Base-by-base conservation (phyloP, 2,113 vertebrate genomes). In the Bungarus multicinctus region DNA sequence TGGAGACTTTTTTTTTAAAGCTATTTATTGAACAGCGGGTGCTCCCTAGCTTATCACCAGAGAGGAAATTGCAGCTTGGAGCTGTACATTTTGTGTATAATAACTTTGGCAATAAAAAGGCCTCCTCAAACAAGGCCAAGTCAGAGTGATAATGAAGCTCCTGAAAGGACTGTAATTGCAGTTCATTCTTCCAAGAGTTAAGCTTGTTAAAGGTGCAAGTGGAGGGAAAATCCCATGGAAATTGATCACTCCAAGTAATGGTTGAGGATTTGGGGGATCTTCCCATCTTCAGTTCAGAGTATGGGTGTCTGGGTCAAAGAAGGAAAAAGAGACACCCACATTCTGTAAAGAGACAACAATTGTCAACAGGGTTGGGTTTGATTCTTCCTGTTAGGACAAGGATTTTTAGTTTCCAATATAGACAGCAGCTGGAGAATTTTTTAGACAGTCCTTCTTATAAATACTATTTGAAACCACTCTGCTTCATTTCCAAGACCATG, bases 61-160 rank as follows among this genome's bases (percentile, higher is more conserved):
- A 96, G 96, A 97, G 97, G 97, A 97, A 97, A 97, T 97, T 97
- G 97, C 96, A 97, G 94, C 5, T 57, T 95, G 95, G 96, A 97
- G 93, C 94, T n/a, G 23, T 95, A 96, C 94, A 89, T 97, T 97
- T 96, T 95, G 93, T 96, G 96, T 97, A 95, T 97, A 97, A 97
- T 97, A 97, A 97, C 96, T 97, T 97, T 97, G 96, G 96, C 96
- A 96, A 97, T 97, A 97, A 97, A 97, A 95, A 2, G 43, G 93
- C 96, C 96, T 97, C 87, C 39, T 97, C 97, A 97, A 97, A 97
- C 25, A 92, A 95, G 96, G 97, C 97, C 96, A 95, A 94, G 96
- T 96, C 95, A 94, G 96, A 94, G 96, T 53, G 95, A 97, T 97
- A 97, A 97, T 97, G 96, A 97, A 96, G 96, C 96, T 96, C 95